These are phyloP conservation scores for Aplocera efformata DNA, from an alignment of 2,888 invertebrate genomes.

Conservation along the genomic window DNA sequence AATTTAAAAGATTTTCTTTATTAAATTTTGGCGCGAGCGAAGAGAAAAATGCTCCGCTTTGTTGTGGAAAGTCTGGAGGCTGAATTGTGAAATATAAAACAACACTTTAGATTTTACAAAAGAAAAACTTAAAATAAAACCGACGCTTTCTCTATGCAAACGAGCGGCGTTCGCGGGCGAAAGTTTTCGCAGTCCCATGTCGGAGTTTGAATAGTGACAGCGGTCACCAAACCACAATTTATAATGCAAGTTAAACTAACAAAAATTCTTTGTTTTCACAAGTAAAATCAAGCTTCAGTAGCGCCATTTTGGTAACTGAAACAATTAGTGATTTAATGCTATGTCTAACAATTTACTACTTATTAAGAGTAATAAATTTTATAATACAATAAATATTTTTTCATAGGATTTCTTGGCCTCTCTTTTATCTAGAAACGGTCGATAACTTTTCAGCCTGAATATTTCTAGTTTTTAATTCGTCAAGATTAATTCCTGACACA, in stretches of 20 bases:
- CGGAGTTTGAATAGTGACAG: conserved; percentile 19
- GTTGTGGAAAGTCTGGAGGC: conserved; percentile 34
- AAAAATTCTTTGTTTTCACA: too few relatives aligned
- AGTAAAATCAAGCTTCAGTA: too few relatives aligned
- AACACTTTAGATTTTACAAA: conserved; percentile 57
- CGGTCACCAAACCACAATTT: conserved; percentile 17
- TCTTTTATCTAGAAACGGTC: too few relatives aligned
- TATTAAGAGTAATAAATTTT: too few relatives aligned
- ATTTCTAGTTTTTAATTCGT: too few relatives aligned
- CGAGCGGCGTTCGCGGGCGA: conserved; percentile 47
- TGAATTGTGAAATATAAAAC: conserved; percentile 52
- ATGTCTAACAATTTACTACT: too few relatives aligned
- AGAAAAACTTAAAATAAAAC: conserved; percentile 62
- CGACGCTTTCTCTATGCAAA: conserved; percentile 69
- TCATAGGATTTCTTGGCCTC: too few relatives aligned
- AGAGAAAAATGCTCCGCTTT: conserved; percentile 38
- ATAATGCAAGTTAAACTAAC: not conserved
- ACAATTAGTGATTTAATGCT: too few relatives aligned
- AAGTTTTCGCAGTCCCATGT: conserved; percentile 46
- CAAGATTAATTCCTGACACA: too few relatives aligned
- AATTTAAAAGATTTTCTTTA: conserved; percentile 43
- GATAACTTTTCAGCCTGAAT: too few relatives aligned
- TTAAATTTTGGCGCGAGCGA: conserved; percentile 41
- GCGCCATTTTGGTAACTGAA: too few relatives aligned
- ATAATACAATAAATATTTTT: too few relatives aligned